phyloP scores from a whole-genome alignment of 2,113 vertebrate genomes.

The Cettia cetti region DNA sequence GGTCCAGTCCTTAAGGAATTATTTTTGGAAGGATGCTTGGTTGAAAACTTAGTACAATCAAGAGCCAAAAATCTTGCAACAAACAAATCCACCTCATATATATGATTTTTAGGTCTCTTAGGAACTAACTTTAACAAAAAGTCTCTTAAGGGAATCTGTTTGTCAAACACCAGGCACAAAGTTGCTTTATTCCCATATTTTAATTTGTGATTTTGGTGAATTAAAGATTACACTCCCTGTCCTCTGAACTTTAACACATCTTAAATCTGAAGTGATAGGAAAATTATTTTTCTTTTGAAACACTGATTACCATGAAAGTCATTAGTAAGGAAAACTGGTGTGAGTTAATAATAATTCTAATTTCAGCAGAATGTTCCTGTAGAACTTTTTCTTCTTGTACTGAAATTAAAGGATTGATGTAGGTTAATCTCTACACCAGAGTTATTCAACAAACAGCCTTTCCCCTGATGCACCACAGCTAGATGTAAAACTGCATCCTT shows the following conservation, averaged over 20 bases:
- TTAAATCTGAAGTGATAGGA: not conserved
- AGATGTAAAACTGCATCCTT: not conserved
- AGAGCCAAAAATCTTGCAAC: not conserved
- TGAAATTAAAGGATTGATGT: not conserved
- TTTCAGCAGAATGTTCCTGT: not conserved
- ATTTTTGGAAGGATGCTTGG: not conserved
- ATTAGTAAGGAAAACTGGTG: not conserved
- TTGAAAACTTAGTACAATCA: not conserved
- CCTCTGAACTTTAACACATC: not conserved
- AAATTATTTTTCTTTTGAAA: not conserved
- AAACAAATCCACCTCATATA: not conserved
- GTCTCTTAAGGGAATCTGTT: not conserved
- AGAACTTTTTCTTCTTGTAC: not conserved
- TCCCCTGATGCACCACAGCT: not conserved
- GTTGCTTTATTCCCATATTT: not conserved
- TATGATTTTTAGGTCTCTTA: not conserved
- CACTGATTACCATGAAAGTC: not conserved
- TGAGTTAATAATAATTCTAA: not conserved
- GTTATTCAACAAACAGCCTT: not conserved
- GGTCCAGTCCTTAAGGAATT: not conserved
- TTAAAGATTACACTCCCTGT: not conserved
- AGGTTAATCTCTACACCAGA: not conserved
- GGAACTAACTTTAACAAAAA: not conserved
- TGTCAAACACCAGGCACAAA: not conserved
- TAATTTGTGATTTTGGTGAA: not conserved